phyloP scores from a whole-genome alignment of 1,140 invertebrate species.

The Camponotus floridanus region DNA sequence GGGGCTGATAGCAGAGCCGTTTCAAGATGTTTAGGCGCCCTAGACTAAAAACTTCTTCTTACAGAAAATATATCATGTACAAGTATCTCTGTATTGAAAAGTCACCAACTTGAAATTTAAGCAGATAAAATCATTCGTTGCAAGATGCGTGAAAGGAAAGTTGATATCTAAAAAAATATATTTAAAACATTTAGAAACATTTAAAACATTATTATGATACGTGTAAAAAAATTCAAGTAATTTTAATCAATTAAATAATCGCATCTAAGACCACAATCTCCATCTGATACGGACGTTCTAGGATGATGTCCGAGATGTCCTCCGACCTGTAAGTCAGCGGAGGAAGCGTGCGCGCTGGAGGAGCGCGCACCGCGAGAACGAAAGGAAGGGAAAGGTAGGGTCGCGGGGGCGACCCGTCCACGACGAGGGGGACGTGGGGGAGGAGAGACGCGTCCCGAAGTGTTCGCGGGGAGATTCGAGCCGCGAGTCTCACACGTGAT shows the following conservation, averaged over 20 bases:
- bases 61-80: too few species aligned
- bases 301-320: neutral
- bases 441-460: conserved; percentile 27
- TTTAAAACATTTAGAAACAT: neutral
- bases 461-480: conserved; percentile 51
- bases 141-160: neutral
- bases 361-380: conserved; percentile 21
- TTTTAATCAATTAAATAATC: neutral
- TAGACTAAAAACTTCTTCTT: neutral
- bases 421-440: neutral
- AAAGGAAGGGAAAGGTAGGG: neutral
- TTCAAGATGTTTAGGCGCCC: neutral
- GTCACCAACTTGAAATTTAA: too few species aligned
- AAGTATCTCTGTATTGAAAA: too few species aligned
- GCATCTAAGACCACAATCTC: neutral
- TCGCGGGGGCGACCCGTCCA: conserved; percentile 6
- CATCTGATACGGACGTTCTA: conserved; percentile 2
- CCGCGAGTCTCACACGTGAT: conserved; percentile 68
- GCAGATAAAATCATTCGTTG: too few species aligned
- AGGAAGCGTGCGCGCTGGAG: conserved; percentile 16
- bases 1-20: neutral
- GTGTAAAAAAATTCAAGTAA: neutral
- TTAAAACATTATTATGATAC: neutral
- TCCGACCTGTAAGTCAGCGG: neutral
- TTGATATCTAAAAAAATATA: too few species aligned